Conservation (phyloP, 2,113 vertebrate genomes). For the Arvicanthis niloticus region DNA sequence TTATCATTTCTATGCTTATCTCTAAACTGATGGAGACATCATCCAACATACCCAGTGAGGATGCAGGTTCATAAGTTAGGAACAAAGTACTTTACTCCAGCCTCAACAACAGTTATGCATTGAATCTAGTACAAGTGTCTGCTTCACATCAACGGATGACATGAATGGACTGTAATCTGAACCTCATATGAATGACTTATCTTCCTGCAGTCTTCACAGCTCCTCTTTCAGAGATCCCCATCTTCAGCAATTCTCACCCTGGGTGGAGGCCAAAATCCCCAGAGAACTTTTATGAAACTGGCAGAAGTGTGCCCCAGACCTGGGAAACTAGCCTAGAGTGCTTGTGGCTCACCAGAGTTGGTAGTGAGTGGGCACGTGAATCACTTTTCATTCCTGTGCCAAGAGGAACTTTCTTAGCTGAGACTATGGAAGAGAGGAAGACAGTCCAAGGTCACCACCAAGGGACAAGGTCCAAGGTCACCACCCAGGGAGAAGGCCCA, state of each 20-base stretch:
- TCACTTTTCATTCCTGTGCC: accelerated
- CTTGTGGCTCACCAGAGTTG: neutral
- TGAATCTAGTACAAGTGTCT: too few relatives aligned
- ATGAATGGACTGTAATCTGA: accelerated
- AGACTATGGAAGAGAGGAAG: too few relatives aligned
- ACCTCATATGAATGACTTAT: too few relatives aligned
- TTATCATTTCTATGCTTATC: too few relatives aligned
- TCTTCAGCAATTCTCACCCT: neutral
- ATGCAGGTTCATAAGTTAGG: too few relatives aligned
- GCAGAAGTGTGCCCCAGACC: too few relatives aligned
- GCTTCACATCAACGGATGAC: neutral
- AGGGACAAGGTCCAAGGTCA: neutral
- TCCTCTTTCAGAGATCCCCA: neutral
- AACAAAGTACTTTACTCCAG: neutral
- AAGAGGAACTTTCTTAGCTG: neutral
- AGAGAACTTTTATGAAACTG: accelerated
- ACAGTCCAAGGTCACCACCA: neutral
- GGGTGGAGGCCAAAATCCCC: too few relatives aligned
- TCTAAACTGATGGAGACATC: neutral
- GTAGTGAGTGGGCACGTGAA: accelerated
- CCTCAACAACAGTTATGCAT: accelerated
- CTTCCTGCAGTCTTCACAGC: accelerated
- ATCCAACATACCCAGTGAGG: too few relatives aligned
- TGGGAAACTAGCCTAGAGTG: accelerated
- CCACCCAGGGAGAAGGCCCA: neutral